phyloP scores from a whole-genome alignment of 2,113 vertebrate genomes.

The Myrmecobius fasciatus region DNA sequence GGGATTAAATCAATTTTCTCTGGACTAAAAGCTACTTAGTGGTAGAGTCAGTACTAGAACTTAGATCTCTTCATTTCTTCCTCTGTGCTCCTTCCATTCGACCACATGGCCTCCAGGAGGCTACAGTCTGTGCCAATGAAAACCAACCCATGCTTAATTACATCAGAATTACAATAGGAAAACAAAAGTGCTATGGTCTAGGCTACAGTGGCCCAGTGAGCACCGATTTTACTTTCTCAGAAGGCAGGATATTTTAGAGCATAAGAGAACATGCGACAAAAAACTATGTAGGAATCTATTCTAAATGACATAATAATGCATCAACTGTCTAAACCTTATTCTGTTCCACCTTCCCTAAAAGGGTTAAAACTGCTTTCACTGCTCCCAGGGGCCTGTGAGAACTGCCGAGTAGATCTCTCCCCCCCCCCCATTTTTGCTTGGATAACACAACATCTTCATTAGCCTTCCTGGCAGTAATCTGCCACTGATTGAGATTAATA shows the following conservation, averaged over 20 bases:
- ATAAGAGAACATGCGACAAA: neutral
- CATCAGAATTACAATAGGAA: neutral
- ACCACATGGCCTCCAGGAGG: neutral
- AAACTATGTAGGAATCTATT: rapidly evolving
- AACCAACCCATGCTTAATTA: neutral
- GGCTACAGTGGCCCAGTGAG: neutral
- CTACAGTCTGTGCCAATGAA: neutral
- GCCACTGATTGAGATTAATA: conserved; percentile 82
- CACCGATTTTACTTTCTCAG: neutral
- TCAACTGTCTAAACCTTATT: neutral
- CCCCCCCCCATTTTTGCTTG: conserved; percentile 28
- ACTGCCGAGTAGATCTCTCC: neutral
- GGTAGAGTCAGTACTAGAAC: neutral
- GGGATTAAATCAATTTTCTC: neutral
- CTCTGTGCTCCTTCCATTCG: neutral
- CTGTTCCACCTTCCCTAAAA: neutral
- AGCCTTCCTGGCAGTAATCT: conserved; percentile 67
- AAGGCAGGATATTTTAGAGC: neutral
- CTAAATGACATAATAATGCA: neutral
- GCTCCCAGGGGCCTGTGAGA: rapidly evolving
- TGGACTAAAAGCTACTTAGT: neutral
- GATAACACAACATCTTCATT: conserved; percentile 66
- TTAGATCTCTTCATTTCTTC: neutral
- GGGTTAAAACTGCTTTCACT: neutral
- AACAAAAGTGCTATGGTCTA: neutral